Base-by-base conservation (phyloP, 2,113 vertebrate genomes). In the Upupa epops region DNA sequence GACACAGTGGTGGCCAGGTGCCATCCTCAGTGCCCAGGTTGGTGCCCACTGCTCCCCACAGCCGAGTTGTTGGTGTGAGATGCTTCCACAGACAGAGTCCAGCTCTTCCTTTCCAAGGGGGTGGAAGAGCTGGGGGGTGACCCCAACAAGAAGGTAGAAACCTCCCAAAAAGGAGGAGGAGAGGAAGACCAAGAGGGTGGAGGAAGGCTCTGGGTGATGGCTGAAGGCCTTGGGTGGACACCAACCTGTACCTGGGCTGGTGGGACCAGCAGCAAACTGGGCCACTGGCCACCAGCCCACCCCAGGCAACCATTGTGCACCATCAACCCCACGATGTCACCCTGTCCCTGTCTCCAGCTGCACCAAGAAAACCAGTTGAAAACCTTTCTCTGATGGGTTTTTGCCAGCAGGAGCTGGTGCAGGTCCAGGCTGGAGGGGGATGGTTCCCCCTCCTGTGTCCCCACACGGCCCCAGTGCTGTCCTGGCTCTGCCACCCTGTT, bases 31-130 rank as follows among this genome's bases (percentile, higher is more conserved):
- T 90, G 80, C 65, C 65, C 65, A 1, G 71, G 83, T 71, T 2
- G 77, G 77, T 82, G 83, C 59, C 26, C 8, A 4, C 55, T 22
- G 22, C 49, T 1, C 73, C 66, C 49, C 17, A 80, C 32, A 68
- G 85, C 79, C 68, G 83, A 40, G 64, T 91, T 93, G 91, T 92
- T 94, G 86, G 82, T 89, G 17, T 82, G 52, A 66, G 36, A 36
- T 42, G 24, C 74, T 69, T 74, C 75, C 61, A 61, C 56, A 89
- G 86, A 55, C 77, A 72, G n/a, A 26, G 3, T 40, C 83, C 25
- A 12, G 3, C 48, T 84, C 89, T 92, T 95, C 89, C 92, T 92
- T 77, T 49, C 75, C 78, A 76, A 34, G 52, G 4, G 83, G 84
- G 76, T 20, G 40, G 61, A 25, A 64, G 60, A 28, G 61, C 37